Evolutionary conservation across 92 coral and sea anemone genomes (phyloP).

Genomic region (Parazoanthus atlanticus): DNA sequence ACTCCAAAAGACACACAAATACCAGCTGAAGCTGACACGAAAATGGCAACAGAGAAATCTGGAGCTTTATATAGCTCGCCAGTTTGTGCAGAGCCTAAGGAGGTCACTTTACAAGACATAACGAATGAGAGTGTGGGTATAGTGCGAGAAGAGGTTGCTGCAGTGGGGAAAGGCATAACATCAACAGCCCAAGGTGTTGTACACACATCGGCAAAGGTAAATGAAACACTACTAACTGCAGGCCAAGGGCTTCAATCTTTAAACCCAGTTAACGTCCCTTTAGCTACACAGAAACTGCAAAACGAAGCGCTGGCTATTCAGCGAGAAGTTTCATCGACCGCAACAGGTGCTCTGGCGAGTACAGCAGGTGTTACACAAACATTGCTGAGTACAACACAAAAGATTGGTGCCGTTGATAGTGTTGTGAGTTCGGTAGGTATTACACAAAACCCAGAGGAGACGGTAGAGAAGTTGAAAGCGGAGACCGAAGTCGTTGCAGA

Average conservation of each 20-base stretch:
- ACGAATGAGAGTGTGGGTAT: constrained; percentile 29
- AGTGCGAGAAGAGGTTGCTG: neutral
- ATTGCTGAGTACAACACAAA: constrained; percentile 29
- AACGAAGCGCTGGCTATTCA: constrained; percentile 26
- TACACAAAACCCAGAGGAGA: constrained; percentile 51
- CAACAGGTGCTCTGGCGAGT: constrained; percentile 31
- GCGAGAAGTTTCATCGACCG: constrained; percentile 25
- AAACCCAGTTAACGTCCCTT: constrained; percentile 11
- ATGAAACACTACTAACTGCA: constrained; percentile 21
- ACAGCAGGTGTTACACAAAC: constrained; percentile 38
- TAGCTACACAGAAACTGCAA: constrained; percentile 2
- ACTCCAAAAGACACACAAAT: neutral
- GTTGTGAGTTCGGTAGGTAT: constrained; percentile 9
- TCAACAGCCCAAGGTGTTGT: constrained; percentile 15
- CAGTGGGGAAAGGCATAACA: neutral
- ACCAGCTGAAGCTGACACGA: neutral
- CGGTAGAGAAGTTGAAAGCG: constrained; percentile 60
- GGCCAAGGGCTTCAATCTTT: constrained; percentile 24
- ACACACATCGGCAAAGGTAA: constrained; percentile 1
- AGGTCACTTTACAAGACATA: constrained; percentile 14
- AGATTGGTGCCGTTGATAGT: constrained; percentile 1
- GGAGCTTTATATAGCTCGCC: neutral
- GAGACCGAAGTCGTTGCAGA: constrained; percentile 58
- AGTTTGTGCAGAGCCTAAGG: neutral
- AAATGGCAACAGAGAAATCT: neutral